phyloP scores from a whole-genome alignment of 2,113 vertebrate genomes.

The Gorsachius goisagi region DNA sequence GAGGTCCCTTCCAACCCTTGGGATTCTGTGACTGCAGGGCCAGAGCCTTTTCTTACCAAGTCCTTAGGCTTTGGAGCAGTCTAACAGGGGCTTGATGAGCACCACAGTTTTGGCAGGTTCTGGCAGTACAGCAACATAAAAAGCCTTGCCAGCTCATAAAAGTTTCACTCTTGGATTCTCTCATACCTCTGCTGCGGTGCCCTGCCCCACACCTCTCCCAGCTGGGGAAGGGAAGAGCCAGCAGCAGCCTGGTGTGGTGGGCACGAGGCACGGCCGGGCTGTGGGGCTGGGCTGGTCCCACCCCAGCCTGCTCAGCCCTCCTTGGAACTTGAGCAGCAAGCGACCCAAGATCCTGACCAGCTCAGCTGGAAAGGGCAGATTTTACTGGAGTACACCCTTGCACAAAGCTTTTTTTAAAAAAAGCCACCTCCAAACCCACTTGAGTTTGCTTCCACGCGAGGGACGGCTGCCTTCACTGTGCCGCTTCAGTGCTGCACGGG shows the following conservation, averaged over 20 bases:
- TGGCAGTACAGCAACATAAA: neutral
- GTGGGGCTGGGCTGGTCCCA: rapidly evolving
- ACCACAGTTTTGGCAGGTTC: neutral
- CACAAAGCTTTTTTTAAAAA: neutral
- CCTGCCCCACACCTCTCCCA: neutral
- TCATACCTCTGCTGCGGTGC: neutral
- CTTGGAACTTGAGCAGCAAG: no score
- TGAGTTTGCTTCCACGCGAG: neutral
- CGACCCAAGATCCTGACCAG: neutral
- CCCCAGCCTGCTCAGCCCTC: neutral
- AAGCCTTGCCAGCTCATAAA: neutral
- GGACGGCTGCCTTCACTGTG: neutral
- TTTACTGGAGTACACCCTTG: neutral
- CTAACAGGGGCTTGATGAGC: neutral
- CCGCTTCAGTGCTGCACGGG: neutral
- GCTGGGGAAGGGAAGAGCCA: neutral
- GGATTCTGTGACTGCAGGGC: no score
- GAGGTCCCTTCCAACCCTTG: no score
- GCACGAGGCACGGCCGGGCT: rapidly evolving
- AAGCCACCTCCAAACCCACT: neutral
- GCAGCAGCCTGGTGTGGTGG: neutral
- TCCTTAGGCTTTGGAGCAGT: neutral
- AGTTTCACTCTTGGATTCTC: neutral
- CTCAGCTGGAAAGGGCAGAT: neutral
- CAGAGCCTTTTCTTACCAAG: neutral